Evolutionary conservation across 1,140 invertebrate genomes (phyloP).

Genomic region (Drosophila repletoides): DNA sequence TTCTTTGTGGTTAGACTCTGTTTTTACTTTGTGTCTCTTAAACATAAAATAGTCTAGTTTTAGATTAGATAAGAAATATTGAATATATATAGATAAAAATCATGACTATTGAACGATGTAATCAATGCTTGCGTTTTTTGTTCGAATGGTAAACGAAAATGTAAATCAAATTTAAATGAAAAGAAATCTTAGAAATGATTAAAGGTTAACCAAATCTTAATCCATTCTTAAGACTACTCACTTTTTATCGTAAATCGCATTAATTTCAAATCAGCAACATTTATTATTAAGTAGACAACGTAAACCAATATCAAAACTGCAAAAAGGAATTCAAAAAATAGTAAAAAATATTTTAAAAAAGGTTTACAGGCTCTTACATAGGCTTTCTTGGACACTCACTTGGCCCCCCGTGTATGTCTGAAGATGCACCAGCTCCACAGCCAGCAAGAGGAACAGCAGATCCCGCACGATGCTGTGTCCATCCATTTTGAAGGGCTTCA

Average conservation of each 20-base stretch:
- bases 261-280: conserved; percentile 33
- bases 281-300: conserved; percentile 28
- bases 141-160: too few relatives aligned
- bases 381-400: conserved; percentile 31
- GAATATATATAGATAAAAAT: too few relatives aligned
- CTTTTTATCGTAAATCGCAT: conserved; percentile 22
- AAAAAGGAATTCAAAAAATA: neutral
- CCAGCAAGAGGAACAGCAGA: conserved; percentile 39
- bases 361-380: conserved; percentile 32
- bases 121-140: too few relatives aligned
- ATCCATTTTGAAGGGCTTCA: conserved; percentile 50
- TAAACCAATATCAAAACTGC: conserved; percentile 34
- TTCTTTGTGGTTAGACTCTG: too few relatives aligned
- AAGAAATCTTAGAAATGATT: too few relatives aligned
- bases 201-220: too few relatives aligned
- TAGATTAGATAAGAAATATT: too few relatives aligned
- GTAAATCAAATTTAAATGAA: too few relatives aligned
- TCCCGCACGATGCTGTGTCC: conserved; percentile 24
- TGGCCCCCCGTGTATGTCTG: conserved; percentile 5
- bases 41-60: too few relatives aligned
- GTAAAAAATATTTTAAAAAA: too few relatives aligned
- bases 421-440: neutral
- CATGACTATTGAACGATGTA: too few relatives aligned
- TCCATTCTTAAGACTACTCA: conserved; percentile 20
- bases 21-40: too few relatives aligned